Evolutionary conservation across 2,113 vertebrate species (phyloP).

Genomic region (Dasyurus viverrinus): DNA sequence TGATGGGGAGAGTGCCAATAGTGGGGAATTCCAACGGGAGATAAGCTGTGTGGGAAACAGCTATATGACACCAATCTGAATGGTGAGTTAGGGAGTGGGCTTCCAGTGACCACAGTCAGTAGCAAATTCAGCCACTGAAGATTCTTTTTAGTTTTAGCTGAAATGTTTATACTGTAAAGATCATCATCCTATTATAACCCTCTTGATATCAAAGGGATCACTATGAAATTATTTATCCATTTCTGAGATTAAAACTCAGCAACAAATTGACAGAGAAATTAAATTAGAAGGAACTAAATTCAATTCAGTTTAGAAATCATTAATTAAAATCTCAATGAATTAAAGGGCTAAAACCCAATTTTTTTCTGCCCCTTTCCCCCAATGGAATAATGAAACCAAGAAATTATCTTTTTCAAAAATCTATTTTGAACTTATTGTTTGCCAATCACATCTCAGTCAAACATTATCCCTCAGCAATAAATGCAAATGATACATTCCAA

Average conservation of each 20-base stretch:
- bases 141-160: neutral
- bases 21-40: neutral
- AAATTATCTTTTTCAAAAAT: neutral
- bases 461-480: neutral
- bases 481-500: neutral
- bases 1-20: neutral
- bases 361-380: neutral
- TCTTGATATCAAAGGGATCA: neutral
- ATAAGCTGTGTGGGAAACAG: neutral
- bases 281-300: neutral
- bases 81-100: neutral
- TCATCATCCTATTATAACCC: neutral
- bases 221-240: neutral
- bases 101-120: neutral
- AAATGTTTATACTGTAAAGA: neutral
- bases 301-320: neutral
- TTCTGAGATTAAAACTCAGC: neutral
- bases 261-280: neutral
- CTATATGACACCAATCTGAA: neutral
- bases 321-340: neutral
- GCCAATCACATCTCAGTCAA: neutral
- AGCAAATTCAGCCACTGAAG: neutral
- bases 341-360: neutral
- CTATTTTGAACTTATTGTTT: neutral
- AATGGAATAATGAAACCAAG: neutral